Evolutionary conservation across 2,797 vertebrate species (phyloP), one percentile per base, ranked within the genome.

Genomic region (Ctenopoma multispine): DNA sequence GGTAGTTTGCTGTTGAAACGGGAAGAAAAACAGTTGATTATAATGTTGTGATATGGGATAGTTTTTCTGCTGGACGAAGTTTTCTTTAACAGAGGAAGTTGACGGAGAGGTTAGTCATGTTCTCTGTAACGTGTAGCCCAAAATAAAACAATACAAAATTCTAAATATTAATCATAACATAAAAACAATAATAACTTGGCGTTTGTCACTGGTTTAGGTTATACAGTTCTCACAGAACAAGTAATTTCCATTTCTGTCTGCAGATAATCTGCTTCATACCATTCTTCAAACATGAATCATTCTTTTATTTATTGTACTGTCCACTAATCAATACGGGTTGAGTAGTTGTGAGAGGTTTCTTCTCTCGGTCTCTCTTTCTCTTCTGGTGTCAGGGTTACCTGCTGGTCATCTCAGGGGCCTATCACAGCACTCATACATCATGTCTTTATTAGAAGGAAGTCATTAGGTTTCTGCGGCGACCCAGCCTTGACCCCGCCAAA

Each of bases 381-480:
- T 24, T 44, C 43, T 23, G 55, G 29, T 38, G 65, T 65, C 36
- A 72, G 90, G 93, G 89, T 91, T 93, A 94, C 88, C 86, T 83
- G 63, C 82, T 91, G 90, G 90, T 92, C 88, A 92, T 77, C 72
- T 72, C 80, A 88, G 81, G 74, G 81, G 79, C 89, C 68, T 76
- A 90, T 92, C 87, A 79, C 79, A 78, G 68, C 72, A 10, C 79
- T 90, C 91, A 93, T 95, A 93, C 83, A 94, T 94, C 92, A 94
- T 72, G 75, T 79, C 90, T 91, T 93, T 94, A 94, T 93, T 93
- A 91, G 89, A 88, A 93, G 93, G 93, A 95, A 94, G 94, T 93
- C 90, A 94, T 94, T 94, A 93, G 77, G 86, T 88, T 83, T 70
- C 81, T 53, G 80, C 56, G 7, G 77, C 23, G 89, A 92, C 91